Conservation (phyloP, 2,888 invertebrate species). For the Cataglyphis rosenhaueri region DNA sequence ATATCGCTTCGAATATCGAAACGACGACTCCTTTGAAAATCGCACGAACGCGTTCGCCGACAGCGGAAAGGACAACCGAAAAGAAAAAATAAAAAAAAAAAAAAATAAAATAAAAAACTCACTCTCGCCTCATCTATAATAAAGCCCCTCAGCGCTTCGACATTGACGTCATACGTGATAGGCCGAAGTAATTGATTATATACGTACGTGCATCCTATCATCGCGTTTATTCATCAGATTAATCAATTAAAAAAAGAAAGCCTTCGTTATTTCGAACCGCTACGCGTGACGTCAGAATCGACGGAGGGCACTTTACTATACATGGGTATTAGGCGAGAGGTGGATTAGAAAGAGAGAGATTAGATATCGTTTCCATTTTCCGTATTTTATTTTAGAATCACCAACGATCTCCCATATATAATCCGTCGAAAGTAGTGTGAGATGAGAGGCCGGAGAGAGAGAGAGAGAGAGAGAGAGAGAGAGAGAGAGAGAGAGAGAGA, state of each 20-base stretch:
- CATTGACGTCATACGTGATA: constrained; percentile 17
- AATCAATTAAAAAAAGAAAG: neutral
- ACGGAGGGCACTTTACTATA: neutral
- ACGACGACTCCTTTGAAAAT: constrained; percentile 25
- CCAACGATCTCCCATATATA: constrained; percentile 45
- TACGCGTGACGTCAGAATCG: constrained; percentile 1
- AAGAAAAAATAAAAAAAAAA: too few relatives aligned
- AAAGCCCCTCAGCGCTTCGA: constrained; percentile 24
- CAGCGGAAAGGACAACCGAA: neutral
- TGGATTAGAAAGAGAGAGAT: neutral
- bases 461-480: constrained; percentile 56
- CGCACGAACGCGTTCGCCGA: neutral
- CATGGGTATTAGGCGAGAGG: neutral
- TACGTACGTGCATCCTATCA: neutral
- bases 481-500: constrained; percentile 56
- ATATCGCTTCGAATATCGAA: neutral
- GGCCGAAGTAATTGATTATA: neutral
- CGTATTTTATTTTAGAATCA: constrained; percentile 39
- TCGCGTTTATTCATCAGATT: neutral
- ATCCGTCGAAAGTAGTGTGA: constrained; percentile 63
- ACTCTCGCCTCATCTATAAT: neutral
- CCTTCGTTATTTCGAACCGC: neutral
- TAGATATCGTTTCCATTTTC: constrained; percentile 47
- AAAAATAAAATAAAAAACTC: neutral
- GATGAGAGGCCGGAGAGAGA: constrained; percentile 58